phyloP scores from a whole-genome alignment of 2,797 vertebrate species.

The Lepilemur septentrionalis region DNA sequence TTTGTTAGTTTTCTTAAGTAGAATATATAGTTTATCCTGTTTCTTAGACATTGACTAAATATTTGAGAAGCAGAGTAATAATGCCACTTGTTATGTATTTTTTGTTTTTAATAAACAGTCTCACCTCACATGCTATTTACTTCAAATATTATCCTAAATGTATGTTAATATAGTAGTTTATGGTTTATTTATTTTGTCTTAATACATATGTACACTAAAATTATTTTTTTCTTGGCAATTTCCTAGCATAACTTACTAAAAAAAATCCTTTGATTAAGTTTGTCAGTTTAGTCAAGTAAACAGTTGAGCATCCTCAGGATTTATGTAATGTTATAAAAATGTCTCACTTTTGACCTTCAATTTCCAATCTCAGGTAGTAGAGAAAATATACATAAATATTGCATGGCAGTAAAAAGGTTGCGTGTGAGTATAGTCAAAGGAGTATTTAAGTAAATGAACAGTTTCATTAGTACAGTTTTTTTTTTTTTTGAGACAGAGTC shows the following conservation, averaged over 20 bases:
- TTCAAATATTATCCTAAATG: slow-evolving; percentile 1
- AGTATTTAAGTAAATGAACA: not conserved
- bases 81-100: not conserved
- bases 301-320: not conserved
- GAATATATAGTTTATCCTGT: not conserved
- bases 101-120: not conserved
- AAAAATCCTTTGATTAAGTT: not conserved
- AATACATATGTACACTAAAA: not conserved
- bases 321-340: not conserved
- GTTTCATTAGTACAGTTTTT: not conserved
- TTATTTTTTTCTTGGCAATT: not conserved
- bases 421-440: not conserved
- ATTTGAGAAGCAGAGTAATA: not conserved
- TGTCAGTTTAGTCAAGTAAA: not conserved
- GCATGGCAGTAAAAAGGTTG: not conserved
- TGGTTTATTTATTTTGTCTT: not conserved
- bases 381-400: not conserved
- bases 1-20: not conserved
- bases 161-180: not conserved
- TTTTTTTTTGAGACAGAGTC: no score
- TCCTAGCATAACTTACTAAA: not conserved
- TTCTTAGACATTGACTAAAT: not conserved
- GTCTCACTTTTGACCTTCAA: not conserved
- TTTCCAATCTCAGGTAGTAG: not conserved
- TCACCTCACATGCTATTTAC: not conserved